Evolutionary conservation across 2,797 vertebrate species (phyloP).

Genomic region (Falco concolor): DNA sequence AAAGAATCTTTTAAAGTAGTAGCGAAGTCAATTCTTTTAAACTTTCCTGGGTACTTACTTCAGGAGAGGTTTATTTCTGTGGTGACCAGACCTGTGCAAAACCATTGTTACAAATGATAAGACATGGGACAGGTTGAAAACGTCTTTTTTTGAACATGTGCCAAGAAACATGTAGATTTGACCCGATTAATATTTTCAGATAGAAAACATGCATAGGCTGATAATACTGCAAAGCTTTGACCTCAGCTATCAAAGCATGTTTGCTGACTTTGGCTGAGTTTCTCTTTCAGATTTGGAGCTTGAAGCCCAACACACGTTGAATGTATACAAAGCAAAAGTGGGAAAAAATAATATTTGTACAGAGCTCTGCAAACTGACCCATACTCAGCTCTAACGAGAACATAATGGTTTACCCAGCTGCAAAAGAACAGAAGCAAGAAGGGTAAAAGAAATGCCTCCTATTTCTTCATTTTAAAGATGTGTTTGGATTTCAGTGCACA

Average conservation of each 20-base stretch:
- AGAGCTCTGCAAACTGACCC: constrained; percentile 34
- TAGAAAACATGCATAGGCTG: background rate
- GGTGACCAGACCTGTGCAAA: background rate
- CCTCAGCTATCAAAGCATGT: background rate
- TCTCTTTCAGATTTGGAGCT: background rate
- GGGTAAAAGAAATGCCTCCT: background rate
- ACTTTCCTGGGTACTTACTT: background rate
- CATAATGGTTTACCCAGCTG: constrained; percentile 47
- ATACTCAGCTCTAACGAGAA: background rate
- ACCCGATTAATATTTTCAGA: background rate
- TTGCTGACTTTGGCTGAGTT: constrained; percentile 38
- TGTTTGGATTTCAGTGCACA: background rate
- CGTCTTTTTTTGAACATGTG: background rate
- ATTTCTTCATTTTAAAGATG: background rate
- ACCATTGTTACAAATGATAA: background rate
- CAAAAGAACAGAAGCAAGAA: background rate
- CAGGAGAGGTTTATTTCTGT: background rate
- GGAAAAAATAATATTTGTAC: constrained; percentile 50
- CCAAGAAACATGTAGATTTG: background rate
- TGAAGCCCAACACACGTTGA: background rate
- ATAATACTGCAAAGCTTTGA: background rate
- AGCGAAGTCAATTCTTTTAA: background rate
- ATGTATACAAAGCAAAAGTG: constrained; percentile 20
- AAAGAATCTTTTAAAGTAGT: background rate
- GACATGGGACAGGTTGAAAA: background rate